Evolutionary conservation across 2,113 vertebrate species (phyloP).

Genomic region (Catharus bicknelli): DNA sequence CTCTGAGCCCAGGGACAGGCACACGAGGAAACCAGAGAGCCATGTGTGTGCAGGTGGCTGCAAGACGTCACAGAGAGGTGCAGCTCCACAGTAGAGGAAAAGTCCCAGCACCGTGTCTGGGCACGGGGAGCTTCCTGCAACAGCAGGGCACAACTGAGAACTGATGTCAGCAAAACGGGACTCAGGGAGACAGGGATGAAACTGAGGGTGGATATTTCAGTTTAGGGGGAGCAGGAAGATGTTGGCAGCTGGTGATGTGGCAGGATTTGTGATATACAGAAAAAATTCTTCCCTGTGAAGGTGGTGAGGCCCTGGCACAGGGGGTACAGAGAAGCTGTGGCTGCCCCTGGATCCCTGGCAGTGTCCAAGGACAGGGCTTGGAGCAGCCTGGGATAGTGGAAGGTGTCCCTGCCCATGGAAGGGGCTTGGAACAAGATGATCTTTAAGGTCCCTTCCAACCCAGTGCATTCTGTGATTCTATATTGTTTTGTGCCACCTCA

Average conservation of each 20-base stretch:
- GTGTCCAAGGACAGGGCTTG: neutral
- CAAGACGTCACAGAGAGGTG: neutral
- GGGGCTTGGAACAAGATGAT: neutral
- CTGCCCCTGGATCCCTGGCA: neutral
- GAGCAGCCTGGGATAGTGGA: neutral
- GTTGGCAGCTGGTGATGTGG: neutral
- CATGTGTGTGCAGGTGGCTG: neutral
- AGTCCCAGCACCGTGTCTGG: accelerated
- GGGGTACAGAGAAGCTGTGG: neutral
- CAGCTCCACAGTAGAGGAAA: neutral
- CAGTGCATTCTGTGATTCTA: neutral
- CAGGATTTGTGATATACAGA: neutral
- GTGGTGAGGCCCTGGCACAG: neutral
- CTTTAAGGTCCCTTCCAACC: neutral
- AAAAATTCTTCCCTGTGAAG: neutral
- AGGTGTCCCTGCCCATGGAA: neutral
- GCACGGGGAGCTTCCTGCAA: accelerated
- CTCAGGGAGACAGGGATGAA: neutral
- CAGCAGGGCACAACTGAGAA: neutral
- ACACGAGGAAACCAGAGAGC: neutral
- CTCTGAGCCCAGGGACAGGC: neutral
- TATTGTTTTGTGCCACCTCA: neutral
- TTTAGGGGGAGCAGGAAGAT: neutral
- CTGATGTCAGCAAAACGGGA: accelerated
- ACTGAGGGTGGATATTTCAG: neutral